phyloP scores from a whole-genome alignment of 2,113 vertebrate genomes.

The Vulpes ferrilata region DNA sequence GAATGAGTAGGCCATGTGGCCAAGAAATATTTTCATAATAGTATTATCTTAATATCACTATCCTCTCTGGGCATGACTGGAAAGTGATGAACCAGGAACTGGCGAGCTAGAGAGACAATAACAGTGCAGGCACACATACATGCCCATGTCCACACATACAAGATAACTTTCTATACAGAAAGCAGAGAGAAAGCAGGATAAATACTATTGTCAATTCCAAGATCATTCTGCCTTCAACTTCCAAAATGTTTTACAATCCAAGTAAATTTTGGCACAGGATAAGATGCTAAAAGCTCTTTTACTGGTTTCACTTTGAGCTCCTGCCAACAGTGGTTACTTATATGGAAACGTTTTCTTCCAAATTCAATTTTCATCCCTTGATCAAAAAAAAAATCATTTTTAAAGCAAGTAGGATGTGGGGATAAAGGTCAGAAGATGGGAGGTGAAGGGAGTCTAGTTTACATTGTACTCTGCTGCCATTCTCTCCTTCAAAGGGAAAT shows the following conservation, averaged over 20 bases:
- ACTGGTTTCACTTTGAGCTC: background rate
- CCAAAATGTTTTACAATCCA: background rate
- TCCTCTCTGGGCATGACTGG: background rate
- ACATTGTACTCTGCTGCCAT: background rate
- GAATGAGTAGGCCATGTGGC: background rate
- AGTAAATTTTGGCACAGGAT: background rate
- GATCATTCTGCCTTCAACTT: background rate
- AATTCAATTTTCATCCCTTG: slow-evolving; percentile 38
- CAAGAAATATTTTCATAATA: background rate
- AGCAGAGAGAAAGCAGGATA: background rate
- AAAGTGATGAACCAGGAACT: background rate
- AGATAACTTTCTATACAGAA: background rate
- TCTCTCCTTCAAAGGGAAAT: background rate
- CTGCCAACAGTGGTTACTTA: background rate
- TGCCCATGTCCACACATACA: no score
- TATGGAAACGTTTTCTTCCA: background rate
- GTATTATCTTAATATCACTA: background rate
- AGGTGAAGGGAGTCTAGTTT: background rate
- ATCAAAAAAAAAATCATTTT: background rate
- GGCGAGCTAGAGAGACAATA: background rate
- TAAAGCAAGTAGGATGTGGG: background rate
- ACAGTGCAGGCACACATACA: background rate
- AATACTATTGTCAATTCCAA: background rate
- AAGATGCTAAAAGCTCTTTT: background rate
- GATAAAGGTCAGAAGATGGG: background rate